Evolutionary conservation across 2,797 vertebrate genomes (phyloP), one percentile per base, ranked within the genome.

Genomic region (Chelon labrosus): DNA sequence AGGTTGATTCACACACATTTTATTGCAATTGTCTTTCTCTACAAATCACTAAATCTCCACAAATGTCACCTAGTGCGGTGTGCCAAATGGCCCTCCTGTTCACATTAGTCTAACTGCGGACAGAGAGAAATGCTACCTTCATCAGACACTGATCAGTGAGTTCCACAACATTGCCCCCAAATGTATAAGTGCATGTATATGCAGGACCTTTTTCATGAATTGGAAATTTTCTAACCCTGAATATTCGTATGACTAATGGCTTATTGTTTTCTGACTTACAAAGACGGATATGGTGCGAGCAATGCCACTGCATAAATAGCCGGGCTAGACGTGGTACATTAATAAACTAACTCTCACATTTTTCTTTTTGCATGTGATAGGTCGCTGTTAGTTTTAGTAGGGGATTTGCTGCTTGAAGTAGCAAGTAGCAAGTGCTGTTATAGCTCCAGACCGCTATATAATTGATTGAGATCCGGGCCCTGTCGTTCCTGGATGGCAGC

Each of bases 1-100:
- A 83, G 90, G 93, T 92, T 94, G 94, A 95, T 90, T 95, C 94
- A 94, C 84, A 87, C 81, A 81, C 82, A 86, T 70, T 70, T 75
- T 93, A 86, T 90, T 90, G 91, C 93, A 94, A 95, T 89, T 88
- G 77, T 86, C 92, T 87, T 77, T 58, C 59, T 73, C 58, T 27
- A 62, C 73, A 76, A 86, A 90, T 93, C 91, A 84, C 87, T 88
- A 92, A 92, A 94, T 91, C 92, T 86, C 73, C 74, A 64, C 69
- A 89, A 88, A 82, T 89, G 91, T 88, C 85, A 52, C 62, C 60
- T 72, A n/a, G 67, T 69, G 61, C 80, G 83, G 82, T 68, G 80
- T 85, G 73, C 73, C 88, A 86, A 92, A 91, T 82, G 61, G 84
- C 80, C 88, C 92, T 88, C 78, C 84, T 37, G 13, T 72, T 86